Conservation (phyloP, 2,888 invertebrate genomes). For the Julus scanicus region DNA sequence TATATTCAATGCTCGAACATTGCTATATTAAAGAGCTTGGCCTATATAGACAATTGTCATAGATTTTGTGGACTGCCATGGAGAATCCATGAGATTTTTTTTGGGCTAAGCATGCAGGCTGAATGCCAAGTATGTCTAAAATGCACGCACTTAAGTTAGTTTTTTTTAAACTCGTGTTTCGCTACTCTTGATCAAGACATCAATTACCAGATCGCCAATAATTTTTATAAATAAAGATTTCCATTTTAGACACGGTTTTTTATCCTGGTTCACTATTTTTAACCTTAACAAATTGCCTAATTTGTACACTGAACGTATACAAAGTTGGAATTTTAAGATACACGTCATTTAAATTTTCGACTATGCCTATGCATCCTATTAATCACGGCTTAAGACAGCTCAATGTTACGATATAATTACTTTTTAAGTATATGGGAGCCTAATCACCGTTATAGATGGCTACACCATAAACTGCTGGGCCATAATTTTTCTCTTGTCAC, state of each 20-base stretch:
- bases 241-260: neutral
- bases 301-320: neutral
- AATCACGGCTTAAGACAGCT: neutral
- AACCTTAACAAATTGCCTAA: neutral
- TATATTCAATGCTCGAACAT: no score
- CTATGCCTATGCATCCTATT: neutral
- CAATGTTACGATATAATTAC: neutral
- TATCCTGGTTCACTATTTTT: neutral
- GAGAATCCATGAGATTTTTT: no score
- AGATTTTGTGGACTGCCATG: no score
- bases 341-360: neutral
- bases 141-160: no score
- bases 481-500: neutral
- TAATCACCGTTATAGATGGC: slow-evolving; percentile 1
- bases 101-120: neutral
- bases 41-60: neutral
- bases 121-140: neutral
- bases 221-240: neutral
- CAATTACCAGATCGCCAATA: neutral
- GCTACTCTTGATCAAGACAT: neutral
- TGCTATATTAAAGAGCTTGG: no score
- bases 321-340: neutral
- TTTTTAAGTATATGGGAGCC: neutral
- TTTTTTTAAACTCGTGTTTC: no score
- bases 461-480: neutral